Base-by-base conservation (phyloP, 2,888 invertebrate genomes). In the Sphaerophoria taeniata region DNA sequence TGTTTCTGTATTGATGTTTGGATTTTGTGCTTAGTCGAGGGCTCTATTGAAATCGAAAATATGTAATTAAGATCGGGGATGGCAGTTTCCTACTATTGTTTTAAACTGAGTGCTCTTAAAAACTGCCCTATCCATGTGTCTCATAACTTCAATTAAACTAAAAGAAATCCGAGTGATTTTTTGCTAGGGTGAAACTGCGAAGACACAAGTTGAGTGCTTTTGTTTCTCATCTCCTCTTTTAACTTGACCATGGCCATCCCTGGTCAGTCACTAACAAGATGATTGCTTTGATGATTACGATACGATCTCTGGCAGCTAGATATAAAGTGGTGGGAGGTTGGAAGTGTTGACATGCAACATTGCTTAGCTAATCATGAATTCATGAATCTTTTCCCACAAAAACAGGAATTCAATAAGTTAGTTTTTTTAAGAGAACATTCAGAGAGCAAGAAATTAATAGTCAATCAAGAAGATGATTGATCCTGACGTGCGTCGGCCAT, bases 1-100 rank as follows among this genome's bases (percentile, higher is more conserved):
- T 0, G 55, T 24, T 43, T 34, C 12, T 24, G 2, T 24, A 24
- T 24, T 24, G 24, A 24, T 24, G 34, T 74, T 51, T 3, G 43
- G 11, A 12, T 70, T 56, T 47, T 24, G 2, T 1, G 55, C 65
- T 65, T 49, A 45, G 58, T 39, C n/a, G 53, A 60, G 24, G 2
- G 58, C 51, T 80, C 71, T 63, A 85, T 73, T 73, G 76, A 85
- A 85, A 85, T 69, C 70, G 85, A 85, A 85, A 85, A 83, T 83
- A 51, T 24, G 12, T 72, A 55, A 60, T 60, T 24, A 60, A 6
- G 24, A n/a, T 12, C 43, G 43, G 60, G 11, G 60, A 12, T 39
- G 3, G 7, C 24, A 43, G 4, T 24, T 11, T 2, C 12, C 12
- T 60, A 60, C 39, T 39, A 34, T 56, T 4, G 9, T 51, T 11